phyloP scores from a whole-genome alignment of 2,113 vertebrate species.

The Nothocercus julius region DNA sequence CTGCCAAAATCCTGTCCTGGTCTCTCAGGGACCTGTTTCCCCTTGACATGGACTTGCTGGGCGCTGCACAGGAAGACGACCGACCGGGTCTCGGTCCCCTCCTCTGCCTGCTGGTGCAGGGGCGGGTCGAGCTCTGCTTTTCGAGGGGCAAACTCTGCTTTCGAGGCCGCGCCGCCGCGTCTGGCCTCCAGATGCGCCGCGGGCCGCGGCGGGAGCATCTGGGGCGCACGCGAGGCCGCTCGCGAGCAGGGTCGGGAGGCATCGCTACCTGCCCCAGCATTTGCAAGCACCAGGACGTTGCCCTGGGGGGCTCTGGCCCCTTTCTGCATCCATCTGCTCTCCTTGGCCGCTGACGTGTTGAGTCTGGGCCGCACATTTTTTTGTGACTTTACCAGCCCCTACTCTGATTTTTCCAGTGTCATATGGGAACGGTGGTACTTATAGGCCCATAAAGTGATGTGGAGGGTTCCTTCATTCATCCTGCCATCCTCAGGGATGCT shows the following conservation, averaged over 20 bases:
- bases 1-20: not conserved
- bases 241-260: slow-evolving; percentile 28
- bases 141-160: too few species aligned
- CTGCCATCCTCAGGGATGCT: not conserved
- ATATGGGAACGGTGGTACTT: not conserved
- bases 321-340: not conserved
- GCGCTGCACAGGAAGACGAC: not conserved
- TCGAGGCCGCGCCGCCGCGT: not conserved
- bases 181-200: slow-evolving; percentile 75
- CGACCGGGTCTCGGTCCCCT: not conserved
- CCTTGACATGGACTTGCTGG: accelerated
- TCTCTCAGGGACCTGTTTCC: not conserved
- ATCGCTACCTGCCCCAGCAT: not conserved
- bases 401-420: not conserved
- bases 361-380: not conserved
- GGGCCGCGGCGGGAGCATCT: slow-evolving; percentile 45
- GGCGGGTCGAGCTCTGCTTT: not conserved
- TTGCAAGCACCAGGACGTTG: not conserved
- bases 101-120: not conserved
- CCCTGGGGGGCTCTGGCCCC: not conserved
- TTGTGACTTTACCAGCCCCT: not conserved
- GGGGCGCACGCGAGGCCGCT: slow-evolving; percentile 31
- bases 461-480: not conserved
- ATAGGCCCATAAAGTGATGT: not conserved
- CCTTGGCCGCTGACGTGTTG: not conserved